Evolutionary conservation across 2,113 vertebrate genomes (phyloP).

Genomic region (Solea solea): DNA sequence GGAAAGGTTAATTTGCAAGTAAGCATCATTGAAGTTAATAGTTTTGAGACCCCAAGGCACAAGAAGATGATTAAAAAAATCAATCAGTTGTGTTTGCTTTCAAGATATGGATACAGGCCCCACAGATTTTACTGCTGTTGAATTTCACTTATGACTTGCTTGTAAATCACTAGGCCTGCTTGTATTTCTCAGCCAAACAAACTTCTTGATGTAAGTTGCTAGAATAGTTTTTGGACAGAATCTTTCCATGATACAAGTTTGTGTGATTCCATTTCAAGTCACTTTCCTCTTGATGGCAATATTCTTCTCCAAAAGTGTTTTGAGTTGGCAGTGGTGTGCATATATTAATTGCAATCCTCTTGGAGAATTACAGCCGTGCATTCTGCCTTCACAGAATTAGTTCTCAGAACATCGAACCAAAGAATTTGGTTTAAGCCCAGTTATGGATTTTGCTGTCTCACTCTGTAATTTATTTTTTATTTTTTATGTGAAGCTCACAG

Average conservation of each 20-base stretch:
- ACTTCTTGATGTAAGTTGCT: background rate
- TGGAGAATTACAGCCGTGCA: background rate
- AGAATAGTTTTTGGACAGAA: background rate
- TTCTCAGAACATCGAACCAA: background rate
- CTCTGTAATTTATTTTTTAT: background rate
- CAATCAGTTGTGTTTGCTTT: conserved; percentile 39
- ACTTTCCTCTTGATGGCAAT: background rate
- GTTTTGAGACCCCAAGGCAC: conserved; percentile 42
- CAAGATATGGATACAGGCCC: conserved; percentile 16
- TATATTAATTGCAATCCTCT: too few relatives aligned
- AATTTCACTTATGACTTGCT: conserved; percentile 40
- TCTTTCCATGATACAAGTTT: background rate
- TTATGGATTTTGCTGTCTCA: background rate
- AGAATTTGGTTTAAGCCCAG: background rate
- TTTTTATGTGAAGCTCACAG: background rate
- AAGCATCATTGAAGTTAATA: conserved; percentile 53
- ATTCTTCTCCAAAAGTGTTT: background rate
- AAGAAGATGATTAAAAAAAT: conserved; percentile 52
- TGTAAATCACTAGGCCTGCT: conserved; percentile 20
- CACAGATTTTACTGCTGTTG: conserved; percentile 26
- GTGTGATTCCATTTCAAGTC: background rate
- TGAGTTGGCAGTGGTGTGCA: background rate
- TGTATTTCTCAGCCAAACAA: conserved; percentile 16
- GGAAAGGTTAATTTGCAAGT: conserved; percentile 43
- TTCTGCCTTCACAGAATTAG: background rate